Evolutionary conservation across 1,140 invertebrate species (phyloP).

Genomic region (Sycophila sp.): DNA sequence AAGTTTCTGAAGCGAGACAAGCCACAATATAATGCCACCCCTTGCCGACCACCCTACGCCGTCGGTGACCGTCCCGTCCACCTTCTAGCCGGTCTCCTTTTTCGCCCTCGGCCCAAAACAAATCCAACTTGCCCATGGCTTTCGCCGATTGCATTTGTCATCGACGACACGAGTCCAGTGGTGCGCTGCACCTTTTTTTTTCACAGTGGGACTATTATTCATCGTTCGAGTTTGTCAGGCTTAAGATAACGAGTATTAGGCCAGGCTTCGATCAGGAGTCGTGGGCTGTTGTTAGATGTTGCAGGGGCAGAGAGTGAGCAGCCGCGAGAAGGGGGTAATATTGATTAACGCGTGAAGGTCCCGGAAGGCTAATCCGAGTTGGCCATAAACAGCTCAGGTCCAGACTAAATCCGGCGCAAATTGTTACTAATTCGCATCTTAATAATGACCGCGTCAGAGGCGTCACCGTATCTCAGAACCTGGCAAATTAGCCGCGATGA

Average conservation of each 20-base stretch:
- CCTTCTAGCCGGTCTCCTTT: not conserved
- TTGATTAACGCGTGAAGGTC: constrained; percentile 62
- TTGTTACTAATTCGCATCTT: constrained; percentile 69
- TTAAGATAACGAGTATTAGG: constrained; percentile 20
- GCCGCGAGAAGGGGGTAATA: constrained; percentile 61
- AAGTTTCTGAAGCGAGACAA: constrained; percentile 62
- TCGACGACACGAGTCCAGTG: constrained; percentile 3
- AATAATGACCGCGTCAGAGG: constrained; percentile 67
- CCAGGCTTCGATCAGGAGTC: constrained; percentile 25
- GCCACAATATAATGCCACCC: constrained; percentile 60
- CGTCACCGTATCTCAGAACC: constrained; percentile 68
- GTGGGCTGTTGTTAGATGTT: not conserved
- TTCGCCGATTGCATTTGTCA: constrained; percentile 14
- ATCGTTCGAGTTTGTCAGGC: too few species aligned
- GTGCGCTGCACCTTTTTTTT: not conserved
- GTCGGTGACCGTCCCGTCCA: too few species aligned
- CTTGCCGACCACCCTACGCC: constrained; percentile 8
- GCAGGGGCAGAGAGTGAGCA: not conserved
- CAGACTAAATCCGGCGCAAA: constrained; percentile 66
- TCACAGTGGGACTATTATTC: too few species aligned
- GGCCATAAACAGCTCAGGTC: constrained; percentile 66
- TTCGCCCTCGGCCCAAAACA: constrained; percentile 15
- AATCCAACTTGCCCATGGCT: constrained; percentile 31
- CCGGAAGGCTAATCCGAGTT: constrained; percentile 59
- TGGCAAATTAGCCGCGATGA: constrained; percentile 66